These are phyloP conservation scores for Leuciscus idus DNA, from an alignment of 2,113 vertebrate species.

Conservation along the genomic window DNA sequence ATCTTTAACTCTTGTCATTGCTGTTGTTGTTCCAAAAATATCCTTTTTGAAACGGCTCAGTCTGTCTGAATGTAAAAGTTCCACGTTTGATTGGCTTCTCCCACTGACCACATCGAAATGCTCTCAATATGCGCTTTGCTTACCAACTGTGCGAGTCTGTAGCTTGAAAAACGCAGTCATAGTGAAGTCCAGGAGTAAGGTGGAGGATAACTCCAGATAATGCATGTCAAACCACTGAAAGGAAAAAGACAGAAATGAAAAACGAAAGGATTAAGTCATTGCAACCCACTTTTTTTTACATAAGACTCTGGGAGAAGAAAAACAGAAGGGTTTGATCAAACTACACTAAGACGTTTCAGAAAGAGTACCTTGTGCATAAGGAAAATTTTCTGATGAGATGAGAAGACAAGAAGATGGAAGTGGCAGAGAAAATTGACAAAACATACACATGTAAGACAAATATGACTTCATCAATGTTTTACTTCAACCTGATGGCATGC, in stretches of 20 bases:
- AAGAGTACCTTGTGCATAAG: slow-evolving; percentile 50
- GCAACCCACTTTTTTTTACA: neutral
- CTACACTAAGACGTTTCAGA: slow-evolving; percentile 29
- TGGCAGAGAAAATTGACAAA: slow-evolving; percentile 22
- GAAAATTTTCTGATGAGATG: slow-evolving; percentile 43
- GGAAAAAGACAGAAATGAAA: slow-evolving; percentile 12
- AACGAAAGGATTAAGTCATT: neutral
- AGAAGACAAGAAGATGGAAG: slow-evolving; percentile 17
- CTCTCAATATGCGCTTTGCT: neutral
- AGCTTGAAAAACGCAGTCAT: neutral
- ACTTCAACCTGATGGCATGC: slow-evolving; percentile 4
- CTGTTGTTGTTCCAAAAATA: slow-evolving; percentile 11
- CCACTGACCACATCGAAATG: slow-evolving; percentile 9
- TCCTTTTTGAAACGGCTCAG: slow-evolving; percentile 9
- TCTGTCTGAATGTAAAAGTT: slow-evolving; percentile 16
- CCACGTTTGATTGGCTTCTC: slow-evolving; percentile 34
- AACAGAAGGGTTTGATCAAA: neutral
- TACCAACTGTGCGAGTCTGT: neutral
- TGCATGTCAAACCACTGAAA: slow-evolving; percentile 54
- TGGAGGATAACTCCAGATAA: slow-evolving; percentile 11
- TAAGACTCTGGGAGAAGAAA: neutral
- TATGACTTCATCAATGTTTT: neutral
- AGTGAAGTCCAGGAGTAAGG: slow-evolving; percentile 11
- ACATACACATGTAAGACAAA: neutral
- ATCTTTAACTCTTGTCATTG: slow-evolving; percentile 21